phyloP scores from a whole-genome alignment of 1,140 invertebrate species.

The Pinna nobilis region DNA sequence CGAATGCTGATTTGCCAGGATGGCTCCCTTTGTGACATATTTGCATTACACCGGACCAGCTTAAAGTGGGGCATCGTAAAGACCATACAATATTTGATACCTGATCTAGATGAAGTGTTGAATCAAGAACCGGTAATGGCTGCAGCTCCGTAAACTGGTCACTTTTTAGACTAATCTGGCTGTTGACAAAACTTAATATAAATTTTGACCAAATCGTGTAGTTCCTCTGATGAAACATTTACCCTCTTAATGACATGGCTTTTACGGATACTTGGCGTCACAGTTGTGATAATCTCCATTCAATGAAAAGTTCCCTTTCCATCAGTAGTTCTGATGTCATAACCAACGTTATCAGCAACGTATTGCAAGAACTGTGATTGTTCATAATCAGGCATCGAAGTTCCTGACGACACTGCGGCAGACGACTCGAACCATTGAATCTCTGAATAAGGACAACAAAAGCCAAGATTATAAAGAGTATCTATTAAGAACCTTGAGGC shows the following conservation, averaged over 20 bases:
- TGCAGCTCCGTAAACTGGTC: background rate
- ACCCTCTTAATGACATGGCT: background rate
- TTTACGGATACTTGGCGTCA: too few species aligned
- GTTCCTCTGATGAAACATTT: background rate
- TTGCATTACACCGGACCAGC: slow-evolving; percentile 22
- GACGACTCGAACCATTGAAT: too few species aligned
- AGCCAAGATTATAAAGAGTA: too few species aligned
- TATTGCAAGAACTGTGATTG: background rate
- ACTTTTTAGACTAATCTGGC: background rate
- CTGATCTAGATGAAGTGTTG: background rate
- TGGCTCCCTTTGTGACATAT: background rate
- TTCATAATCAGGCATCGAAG: too few species aligned
- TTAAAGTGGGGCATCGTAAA: background rate
- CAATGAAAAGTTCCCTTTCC: background rate
- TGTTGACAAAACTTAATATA: background rate
- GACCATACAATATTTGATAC: background rate
- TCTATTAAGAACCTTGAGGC: too few species aligned
- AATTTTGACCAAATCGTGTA: background rate
- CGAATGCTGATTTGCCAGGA: slow-evolving; percentile 30
- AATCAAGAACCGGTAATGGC: background rate
- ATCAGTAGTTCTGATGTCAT: background rate
- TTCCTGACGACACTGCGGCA: too few species aligned
- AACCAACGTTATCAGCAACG: background rate
- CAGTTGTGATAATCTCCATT: background rate
- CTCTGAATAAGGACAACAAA: too few species aligned